A percentile compares a stretch with the other conserved stretches of the same genome.
Conservation (phyloP, 2,888 invertebrate genomes). For the Entomobrya multifasciata region DNA sequence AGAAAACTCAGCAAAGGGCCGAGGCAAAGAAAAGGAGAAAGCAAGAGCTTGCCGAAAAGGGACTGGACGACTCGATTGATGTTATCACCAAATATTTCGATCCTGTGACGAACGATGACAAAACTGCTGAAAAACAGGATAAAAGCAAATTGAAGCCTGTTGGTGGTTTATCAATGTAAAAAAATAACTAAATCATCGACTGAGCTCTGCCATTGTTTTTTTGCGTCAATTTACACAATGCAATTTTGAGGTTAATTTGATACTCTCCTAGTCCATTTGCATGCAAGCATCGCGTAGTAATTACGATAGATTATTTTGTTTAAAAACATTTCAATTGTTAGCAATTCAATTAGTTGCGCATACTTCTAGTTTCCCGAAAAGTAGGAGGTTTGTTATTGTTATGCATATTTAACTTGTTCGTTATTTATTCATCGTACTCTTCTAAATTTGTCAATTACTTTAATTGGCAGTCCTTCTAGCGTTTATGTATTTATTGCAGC, state of each 20-base stretch:
- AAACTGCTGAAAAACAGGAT: background rate
- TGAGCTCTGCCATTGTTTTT: background rate
- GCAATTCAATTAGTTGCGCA: too few relatives aligned
- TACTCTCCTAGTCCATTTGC: constrained; percentile 70
- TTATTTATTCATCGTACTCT: background rate
- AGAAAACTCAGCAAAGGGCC: constrained; percentile 71
- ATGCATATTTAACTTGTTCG: background rate
- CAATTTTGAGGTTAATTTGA: constrained; percentile 34
- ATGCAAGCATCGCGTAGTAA: constrained; percentile 52
- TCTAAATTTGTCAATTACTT: background rate
- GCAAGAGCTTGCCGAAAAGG: constrained; percentile 73
- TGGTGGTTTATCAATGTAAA: constrained; percentile 47
- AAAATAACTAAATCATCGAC: background rate
- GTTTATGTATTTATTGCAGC: background rate
- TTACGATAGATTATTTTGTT: background rate
- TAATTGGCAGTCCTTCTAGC: background rate
- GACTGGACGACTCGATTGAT: constrained; percentile 76
- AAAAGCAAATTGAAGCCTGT: background rate
- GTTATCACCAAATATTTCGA: constrained; percentile 76
- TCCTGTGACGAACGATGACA: constrained; percentile 20
- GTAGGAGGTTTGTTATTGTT: background rate
- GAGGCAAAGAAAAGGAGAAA: constrained; percentile 76
- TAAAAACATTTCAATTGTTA: background rate
- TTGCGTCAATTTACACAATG: background rate
- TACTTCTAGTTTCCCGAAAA: background rate